These are phyloP conservation scores for Bombylius major DNA, from an alignment of 2,888 invertebrate species.

Conservation along the genomic window DNA sequence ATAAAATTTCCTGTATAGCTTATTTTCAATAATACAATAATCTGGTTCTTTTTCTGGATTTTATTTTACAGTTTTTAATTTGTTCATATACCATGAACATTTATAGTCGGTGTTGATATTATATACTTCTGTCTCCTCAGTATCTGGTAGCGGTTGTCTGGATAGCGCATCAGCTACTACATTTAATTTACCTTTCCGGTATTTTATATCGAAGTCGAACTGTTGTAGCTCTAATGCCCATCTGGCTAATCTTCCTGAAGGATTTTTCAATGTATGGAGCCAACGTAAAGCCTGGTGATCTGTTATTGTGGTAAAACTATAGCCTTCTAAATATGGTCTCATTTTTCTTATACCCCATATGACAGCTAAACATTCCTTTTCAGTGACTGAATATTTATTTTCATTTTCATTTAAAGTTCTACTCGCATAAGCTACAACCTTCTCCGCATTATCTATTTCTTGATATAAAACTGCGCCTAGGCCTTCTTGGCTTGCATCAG, in stretches of 20 bases:
- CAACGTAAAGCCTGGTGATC: neutral
- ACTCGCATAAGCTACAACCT: constrained; percentile 10
- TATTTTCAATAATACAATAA: too few relatives aligned
- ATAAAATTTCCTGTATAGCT: too few relatives aligned
- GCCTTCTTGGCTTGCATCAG: too few relatives aligned
- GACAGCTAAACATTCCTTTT: neutral
- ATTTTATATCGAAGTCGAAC: neutral
- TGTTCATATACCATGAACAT: too few relatives aligned
- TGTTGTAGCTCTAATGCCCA: neutral
- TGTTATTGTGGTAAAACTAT: neutral
- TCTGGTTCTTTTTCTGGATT: too few relatives aligned
- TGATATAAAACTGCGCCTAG: too few relatives aligned
- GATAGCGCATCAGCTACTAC: neutral
- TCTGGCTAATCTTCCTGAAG: neutral
- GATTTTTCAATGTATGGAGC: neutral
- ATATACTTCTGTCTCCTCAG: too few relatives aligned
- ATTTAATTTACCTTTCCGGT: neutral
- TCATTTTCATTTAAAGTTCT: neutral
- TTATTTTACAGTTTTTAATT: too few relatives aligned
- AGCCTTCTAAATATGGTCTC: neutral
- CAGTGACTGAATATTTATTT: neutral
- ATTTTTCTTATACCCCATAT: neutral
- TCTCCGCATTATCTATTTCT: constrained; percentile 6
- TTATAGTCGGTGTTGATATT: too few relatives aligned
- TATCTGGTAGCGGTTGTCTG: too few relatives aligned